These are phyloP conservation scores for Morelia viridis DNA, from an alignment of 2,797 vertebrate species.

Conservation along the genomic window DNA sequence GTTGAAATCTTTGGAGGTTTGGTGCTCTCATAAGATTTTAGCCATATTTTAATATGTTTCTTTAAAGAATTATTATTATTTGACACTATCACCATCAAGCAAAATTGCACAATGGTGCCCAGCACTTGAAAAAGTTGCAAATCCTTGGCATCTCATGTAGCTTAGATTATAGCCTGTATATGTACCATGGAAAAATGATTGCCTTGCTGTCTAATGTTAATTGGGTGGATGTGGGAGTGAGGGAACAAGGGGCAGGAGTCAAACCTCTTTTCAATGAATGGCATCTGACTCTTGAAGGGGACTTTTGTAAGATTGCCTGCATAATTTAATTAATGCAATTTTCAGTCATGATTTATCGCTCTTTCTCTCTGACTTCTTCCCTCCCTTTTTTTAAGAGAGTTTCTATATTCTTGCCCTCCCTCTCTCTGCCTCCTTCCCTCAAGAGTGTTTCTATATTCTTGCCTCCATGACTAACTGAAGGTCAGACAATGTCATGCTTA, in stretches of 20 bases:
- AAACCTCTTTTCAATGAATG: background rate
- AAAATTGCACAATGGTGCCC: no score
- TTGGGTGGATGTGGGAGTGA: no score
- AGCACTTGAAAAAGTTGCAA: no score
- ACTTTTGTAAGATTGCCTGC: background rate
- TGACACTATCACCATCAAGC: no score
- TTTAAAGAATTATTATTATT: no score
- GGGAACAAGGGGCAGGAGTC: background rate
- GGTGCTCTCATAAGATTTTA: no score
- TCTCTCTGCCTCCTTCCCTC: background rate
- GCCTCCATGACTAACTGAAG: background rate
- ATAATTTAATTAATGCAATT: background rate
- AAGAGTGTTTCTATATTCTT: background rate
- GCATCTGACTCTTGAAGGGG: background rate
- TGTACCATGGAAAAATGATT: background rate
- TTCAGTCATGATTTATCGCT: background rate
- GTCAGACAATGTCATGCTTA: background rate
- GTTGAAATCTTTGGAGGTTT: no score
- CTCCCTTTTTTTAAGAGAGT: no score
- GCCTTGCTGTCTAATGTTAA: background rate
- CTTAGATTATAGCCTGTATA: no score
- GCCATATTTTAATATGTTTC: no score
- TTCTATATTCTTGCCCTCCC: background rate
- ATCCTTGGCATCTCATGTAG: no score
- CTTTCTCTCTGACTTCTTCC: background rate